Evolutionary conservation across 2,888 invertebrate genomes (phyloP).

Genomic region (Orthonevra nobilis): DNA sequence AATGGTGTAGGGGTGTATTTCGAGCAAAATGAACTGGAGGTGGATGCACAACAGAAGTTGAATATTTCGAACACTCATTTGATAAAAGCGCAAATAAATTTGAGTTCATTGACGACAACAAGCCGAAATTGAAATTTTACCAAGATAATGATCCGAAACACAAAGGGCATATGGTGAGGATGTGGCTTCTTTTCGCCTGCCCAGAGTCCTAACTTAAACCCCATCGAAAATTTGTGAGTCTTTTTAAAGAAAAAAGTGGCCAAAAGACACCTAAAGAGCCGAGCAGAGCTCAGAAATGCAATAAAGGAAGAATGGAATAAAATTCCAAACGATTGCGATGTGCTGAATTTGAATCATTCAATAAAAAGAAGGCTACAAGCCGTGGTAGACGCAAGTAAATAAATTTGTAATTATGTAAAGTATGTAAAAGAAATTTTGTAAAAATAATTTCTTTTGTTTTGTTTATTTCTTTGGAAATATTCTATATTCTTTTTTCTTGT

Average conservation of each 20-base stretch:
- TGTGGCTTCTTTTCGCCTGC: too few relatives aligned
- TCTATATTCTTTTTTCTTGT: too few relatives aligned
- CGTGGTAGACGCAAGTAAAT: conserved; percentile 37
- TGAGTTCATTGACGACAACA: conserved; percentile 22
- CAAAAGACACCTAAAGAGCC: conserved; percentile 27
- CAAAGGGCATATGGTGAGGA: too few relatives aligned
- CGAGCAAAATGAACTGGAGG: conserved; percentile 43
- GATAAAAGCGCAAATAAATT: conserved; percentile 48
- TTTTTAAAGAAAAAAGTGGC: conserved; percentile 24
- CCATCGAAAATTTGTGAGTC: too few relatives aligned
- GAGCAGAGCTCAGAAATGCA: not conserved
- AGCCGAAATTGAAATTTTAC: conserved; percentile 42
- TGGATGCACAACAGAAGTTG: conserved; percentile 39
- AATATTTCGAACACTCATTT: conserved; percentile 38
- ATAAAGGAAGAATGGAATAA: conserved; percentile 29
- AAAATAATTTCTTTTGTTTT: too few relatives aligned
- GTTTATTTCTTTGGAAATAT: too few relatives aligned
- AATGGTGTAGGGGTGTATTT: conserved; percentile 65
- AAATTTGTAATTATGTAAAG: too few relatives aligned
- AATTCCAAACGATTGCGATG: conserved; percentile 28
- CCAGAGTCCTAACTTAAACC: too few relatives aligned
- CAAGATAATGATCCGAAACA: conserved; percentile 44
- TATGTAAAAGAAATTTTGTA: too few relatives aligned
- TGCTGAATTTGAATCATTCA: conserved; percentile 21
- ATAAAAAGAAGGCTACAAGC: conserved; percentile 23